Evolutionary conservation across 2,888 invertebrate species (phyloP), one percentile per base, ranked within the genome.

Genomic region (Agelastica alni): DNA sequence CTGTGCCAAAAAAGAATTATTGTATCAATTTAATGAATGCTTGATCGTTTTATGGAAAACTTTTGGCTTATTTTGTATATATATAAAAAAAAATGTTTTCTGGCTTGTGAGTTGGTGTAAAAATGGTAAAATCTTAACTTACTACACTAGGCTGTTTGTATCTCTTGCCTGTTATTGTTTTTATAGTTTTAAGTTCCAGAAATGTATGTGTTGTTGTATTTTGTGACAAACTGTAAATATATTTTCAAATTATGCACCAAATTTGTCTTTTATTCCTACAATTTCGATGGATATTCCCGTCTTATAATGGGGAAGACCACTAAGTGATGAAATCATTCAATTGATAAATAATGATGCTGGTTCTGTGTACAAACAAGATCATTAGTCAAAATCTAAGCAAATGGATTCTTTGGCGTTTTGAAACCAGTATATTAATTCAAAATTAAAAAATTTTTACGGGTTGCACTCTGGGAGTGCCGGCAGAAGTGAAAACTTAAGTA

Each of bases 91-190:
- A 64, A 60, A 66, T 61, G 66, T 68, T 68, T 67, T 56, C 60
- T 58, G 61, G 67, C 67, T 69, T 70, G 68, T 68, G 66, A 70
- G 66, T 70, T 66, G 70, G 70, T 72, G 71, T 72, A 69, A 66
- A 69, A 68, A 69, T 66, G 67, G 66, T 48, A 45, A 34, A 44
- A 41, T 51, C 63, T 63, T 62, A 61, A 62, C 12, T 49, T 41
- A 31, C 39, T 68, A 60, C n/a, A n/a, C 64, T 75, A 75, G 75
- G 75, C 75, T 75, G 75, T 74, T 75, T 72, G 71, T 75, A 72
- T 76, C 75, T 76, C 76, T 77, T 77, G 76, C 76, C 77, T 75
- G 76, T 77, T 77, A 76, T 76, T 76, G 74, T 76, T 77, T 76
- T 75, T 72, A 74, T 76, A 76, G 75, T 73, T 74, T 71, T 76